These are phyloP conservation scores for Drosophila kuntzei DNA, from an alignment of 2,888 invertebrate genomes.

Conservation along the genomic window DNA sequence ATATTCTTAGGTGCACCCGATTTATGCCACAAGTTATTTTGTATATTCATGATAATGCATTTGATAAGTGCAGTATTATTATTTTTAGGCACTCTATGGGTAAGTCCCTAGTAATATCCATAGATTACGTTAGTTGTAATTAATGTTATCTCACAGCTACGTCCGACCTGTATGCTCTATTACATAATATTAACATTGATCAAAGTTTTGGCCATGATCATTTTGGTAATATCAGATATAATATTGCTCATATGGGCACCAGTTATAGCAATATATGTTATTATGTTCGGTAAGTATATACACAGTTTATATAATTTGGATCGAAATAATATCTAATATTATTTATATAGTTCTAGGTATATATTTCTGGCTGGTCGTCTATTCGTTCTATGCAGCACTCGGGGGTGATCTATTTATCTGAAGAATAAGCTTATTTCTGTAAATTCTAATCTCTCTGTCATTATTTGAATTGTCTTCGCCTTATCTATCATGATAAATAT, in stretches of 20 bases:
- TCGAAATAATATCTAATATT: neutral
- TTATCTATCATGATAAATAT: constrained; percentile 39
- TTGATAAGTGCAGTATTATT: constrained; percentile 28
- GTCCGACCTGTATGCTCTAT: constrained; percentile 35
- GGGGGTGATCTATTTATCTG: constrained; percentile 67
- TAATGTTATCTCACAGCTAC: constrained; percentile 28
- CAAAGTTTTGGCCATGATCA: constrained; percentile 46
- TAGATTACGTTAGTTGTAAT: neutral
- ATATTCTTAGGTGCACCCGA: constrained; percentile 58
- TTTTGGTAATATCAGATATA: constrained; percentile 39
- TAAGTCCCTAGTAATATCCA: constrained; percentile 5
- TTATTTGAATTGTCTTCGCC: constrained; percentile 22
- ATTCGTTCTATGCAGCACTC: constrained; percentile 72
- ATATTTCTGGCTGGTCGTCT: constrained; percentile 67
- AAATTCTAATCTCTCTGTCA: constrained; percentile 40
- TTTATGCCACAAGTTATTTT: constrained; percentile 52
- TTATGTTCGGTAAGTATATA: constrained; percentile 46
- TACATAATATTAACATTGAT: constrained; percentile 38
- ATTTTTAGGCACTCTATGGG: constrained; percentile 48
- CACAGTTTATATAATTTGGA: neutral
- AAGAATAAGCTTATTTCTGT: constrained; percentile 1
- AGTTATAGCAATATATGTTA: constrained; percentile 26
- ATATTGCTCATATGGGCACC: constrained; percentile 5
- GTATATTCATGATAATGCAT: constrained; percentile 55
- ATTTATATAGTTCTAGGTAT: constrained; percentile 29